A percentile compares a stretch with the other conserved stretches of the same genome.
These are phyloP conservation scores for Chelon labrosus DNA, from an alignment of 2,797 vertebrate species.

Conservation along the genomic window DNA sequence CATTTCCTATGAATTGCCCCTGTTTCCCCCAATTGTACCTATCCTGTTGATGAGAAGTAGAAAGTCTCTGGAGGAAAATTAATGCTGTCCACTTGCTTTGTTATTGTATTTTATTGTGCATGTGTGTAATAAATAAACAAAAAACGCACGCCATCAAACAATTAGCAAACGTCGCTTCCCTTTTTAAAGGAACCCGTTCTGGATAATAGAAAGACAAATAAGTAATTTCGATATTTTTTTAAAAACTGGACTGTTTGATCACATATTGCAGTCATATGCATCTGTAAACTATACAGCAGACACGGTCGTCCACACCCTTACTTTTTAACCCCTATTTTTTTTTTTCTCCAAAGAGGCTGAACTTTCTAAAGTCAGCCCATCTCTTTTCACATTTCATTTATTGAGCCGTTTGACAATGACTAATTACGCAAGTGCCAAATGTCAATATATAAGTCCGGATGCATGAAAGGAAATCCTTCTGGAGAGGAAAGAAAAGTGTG, in stretches of 20 bases:
- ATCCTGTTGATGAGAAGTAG: constrained; percentile 41
- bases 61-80: constrained; percentile 78
- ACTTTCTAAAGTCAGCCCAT: constrained; percentile 65
- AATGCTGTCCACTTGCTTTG: constrained; percentile 64
- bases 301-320: constrained; percentile 42
- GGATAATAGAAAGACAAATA: not conserved
- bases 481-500: constrained; percentile 40
- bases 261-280: too few relatives aligned
- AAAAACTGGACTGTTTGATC: not conserved
- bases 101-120: constrained; percentile 38
- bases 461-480: constrained; percentile 67
- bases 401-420: constrained; percentile 67
- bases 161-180: not conserved
- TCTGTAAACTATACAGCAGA: constrained; percentile 12
- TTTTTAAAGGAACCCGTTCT: not conserved
- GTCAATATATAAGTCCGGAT: constrained; percentile 56
- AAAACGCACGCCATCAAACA: constrained; percentile 10
- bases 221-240: too few relatives aligned
- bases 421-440: constrained; percentile 38
- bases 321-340: constrained; percentile 21
- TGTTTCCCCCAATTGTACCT: constrained; percentile 80
- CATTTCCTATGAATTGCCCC: constrained; percentile 67
- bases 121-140: constrained; percentile 47
- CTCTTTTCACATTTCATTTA: constrained; percentile 69
- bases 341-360: constrained; percentile 59